Percentiles rank a stretch among this genome's conserved stretches.
Conservation (phyloP, 2,797 vertebrate genomes). For the Ctenopoma multispine region DNA sequence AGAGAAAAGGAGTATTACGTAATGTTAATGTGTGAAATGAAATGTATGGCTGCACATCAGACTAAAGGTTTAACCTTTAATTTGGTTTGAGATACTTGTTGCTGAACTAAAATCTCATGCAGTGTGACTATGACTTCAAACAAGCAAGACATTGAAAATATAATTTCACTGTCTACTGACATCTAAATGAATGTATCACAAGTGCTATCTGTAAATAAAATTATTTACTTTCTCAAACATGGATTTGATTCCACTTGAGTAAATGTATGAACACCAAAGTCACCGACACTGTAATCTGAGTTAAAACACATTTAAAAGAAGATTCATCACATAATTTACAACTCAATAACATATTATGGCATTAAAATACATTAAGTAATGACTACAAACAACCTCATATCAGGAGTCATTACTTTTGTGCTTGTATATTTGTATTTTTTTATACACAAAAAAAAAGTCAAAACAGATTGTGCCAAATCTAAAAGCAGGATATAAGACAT, state of each 20-base stretch:
- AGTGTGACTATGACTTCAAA: conserved; percentile 33
- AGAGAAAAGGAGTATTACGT: conserved; percentile 35
- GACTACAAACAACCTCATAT: conserved; percentile 36
- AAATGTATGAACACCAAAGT: conserved; percentile 51
- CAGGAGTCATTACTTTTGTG: conserved; percentile 54
- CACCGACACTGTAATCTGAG: conserved; percentile 50
- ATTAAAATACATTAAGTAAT: conserved; percentile 47
- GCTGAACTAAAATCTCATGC: conserved; percentile 51
- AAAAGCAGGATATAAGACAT: conserved; percentile 57
- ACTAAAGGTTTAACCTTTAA: conserved; percentile 23
- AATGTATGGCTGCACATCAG: conserved; percentile 26
- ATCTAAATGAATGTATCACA: conserved; percentile 70
- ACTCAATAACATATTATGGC: conserved; percentile 57
- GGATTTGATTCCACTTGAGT: conserved; percentile 30
- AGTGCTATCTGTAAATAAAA: conserved; percentile 72
- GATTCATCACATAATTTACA: conserved; percentile 56
- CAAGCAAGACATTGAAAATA: conserved; percentile 36
- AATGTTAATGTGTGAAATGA: conserved; percentile 37
- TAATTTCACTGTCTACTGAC: conserved; percentile 48
- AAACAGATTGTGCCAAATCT: conserved; percentile 53
- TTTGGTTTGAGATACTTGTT: conserved; percentile 32
- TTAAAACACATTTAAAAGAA: conserved; percentile 54
- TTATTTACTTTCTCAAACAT: conserved; percentile 31
- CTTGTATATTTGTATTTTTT: conserved; percentile 36
- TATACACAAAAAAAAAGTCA: conserved; percentile 65